phyloP scores from a whole-genome alignment of 2,888 invertebrate genomes.

The Helicoverpa assulta region DNA sequence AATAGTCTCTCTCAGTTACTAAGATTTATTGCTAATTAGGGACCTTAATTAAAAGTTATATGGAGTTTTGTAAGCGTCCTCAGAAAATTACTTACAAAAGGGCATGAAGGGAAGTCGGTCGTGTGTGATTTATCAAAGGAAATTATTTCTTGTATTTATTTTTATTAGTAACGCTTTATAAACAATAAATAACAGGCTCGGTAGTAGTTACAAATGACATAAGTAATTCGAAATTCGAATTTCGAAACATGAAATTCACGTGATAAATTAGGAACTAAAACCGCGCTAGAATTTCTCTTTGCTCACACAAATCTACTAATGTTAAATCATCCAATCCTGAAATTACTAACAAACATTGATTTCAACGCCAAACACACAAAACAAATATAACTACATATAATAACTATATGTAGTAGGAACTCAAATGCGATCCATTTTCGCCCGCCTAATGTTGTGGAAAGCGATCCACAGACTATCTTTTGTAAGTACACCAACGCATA shows the following conservation, averaged over 20 bases:
- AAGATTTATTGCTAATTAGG: constrained; percentile 1
- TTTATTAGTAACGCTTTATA: too few species aligned
- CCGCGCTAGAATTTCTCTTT: not conserved
- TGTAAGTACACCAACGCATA: constrained; percentile 31
- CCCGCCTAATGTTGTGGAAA: constrained; percentile 56
- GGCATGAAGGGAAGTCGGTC: too few species aligned
- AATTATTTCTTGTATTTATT: too few species aligned
- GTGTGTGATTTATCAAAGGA: too few species aligned
- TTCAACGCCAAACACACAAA: not conserved
- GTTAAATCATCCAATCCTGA: too few species aligned
- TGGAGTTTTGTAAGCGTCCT: not conserved
- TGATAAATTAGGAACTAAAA: not conserved
- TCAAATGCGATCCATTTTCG: constrained; percentile 42
- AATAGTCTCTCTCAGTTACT: not conserved
- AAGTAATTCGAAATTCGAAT: too few species aligned
- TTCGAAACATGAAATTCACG: too few species aligned
- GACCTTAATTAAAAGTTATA: constrained; percentile 1
- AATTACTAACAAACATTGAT: not conserved
- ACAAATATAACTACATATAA: not conserved
- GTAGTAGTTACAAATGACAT: too few species aligned
- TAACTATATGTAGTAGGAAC: not conserved
- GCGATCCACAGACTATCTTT: constrained; percentile 33
- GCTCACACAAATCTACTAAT: not conserved
- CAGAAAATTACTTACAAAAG: not conserved
- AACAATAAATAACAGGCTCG: too few species aligned